phyloP scores from a whole-genome alignment of 2,888 invertebrate species.

The Dryomyza anilis region DNA sequence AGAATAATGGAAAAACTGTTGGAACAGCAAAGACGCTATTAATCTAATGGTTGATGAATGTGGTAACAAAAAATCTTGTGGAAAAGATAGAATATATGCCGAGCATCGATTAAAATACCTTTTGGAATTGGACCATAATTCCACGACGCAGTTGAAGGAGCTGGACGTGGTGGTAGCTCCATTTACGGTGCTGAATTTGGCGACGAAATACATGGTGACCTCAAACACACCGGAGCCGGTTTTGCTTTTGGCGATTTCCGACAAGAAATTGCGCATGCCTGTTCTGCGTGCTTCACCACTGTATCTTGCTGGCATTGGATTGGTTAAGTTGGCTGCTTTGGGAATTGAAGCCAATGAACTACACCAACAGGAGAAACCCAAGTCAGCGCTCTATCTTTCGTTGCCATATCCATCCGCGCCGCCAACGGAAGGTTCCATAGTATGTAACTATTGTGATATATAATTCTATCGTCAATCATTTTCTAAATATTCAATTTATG shows the following conservation, averaged over 20 bases:
- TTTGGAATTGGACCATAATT: conserved; percentile 80
- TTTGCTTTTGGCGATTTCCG: no score
- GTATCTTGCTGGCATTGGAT: conserved; percentile 57
- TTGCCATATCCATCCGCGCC: conserved; percentile 51
- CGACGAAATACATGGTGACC: conserved; percentile 91
- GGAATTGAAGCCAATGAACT: conserved; percentile 54
- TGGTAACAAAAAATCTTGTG: conserved; percentile 86
- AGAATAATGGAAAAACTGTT: conserved; percentile 89
- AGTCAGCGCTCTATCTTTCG: conserved; percentile 50
- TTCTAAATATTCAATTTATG: no score
- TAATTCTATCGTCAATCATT: no score
- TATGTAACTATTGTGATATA: no score
- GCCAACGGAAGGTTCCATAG: no score
- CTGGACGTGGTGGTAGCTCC: conserved; percentile 94
- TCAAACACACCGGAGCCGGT: conserved; percentile 95
- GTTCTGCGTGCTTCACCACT: no score
- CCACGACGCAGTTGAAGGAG: conserved; percentile 81
- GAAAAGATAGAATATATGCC: conserved; percentile 93
- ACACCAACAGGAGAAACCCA: conserved; percentile 35
- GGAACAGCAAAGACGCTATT: conserved; percentile 95
- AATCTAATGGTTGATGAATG: conserved; percentile 98
- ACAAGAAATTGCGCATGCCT: no score
- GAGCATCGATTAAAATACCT: conserved; percentile 92
- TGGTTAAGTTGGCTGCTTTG: conserved; percentile 56
- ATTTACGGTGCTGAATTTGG: conserved; percentile 95